Evolutionary conservation across 2,113 vertebrate species (phyloP), one percentile per base, ranked within the genome.

Genomic region (Gallinago jamesoni): DNA sequence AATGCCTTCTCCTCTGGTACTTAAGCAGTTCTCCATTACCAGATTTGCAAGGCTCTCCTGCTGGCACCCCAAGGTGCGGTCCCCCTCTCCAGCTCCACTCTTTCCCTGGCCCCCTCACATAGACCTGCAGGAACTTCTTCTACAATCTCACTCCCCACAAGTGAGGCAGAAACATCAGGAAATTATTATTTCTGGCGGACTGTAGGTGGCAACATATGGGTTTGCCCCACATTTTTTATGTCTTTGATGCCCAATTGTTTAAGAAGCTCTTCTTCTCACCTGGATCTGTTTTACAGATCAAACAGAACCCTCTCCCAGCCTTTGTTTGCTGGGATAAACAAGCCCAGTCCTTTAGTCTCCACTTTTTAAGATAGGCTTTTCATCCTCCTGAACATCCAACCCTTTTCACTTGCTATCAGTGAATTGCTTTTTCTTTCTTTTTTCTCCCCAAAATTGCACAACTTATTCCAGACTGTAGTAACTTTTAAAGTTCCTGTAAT

Each of bases 21-120:
- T 76, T 43, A 25, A 43, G 43, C 33, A 53, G 47, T 77, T 91
- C 48, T 9, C 37, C 57, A 50, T 60, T 39, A 45, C 18, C 41
- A 47, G 74, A 64, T 68, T 20, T 66, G 62, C 57, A 85, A 83
- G 78, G 24, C 13, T 62, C 33, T 76, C 21, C 72, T 35, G 24
- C 3, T 2, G 17, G 47, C 43, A 60, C 43, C 23, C 14, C 12
- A 33, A 52, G 27, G 2, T 15, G 25, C 25, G 37, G 17, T 6
- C 13, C 15, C 43, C 37, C 39, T 47, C 73, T 62, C 48, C 52
- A 87, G 22, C 22, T 66, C 21, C 59, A 3, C 27, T n/a, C 14
- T 8, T 41, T 47, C 10, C 68, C 50, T 4, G 0, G 14, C 17
- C 2, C 0, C 0, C 28, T 63, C 50, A 22, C 0, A 0, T 0